Percentiles rank a stretch among this genome's conserved stretches.
Evolutionary conservation across 2,888 invertebrate species (phyloP).

Genomic region (Platycnemis pennipes): DNA sequence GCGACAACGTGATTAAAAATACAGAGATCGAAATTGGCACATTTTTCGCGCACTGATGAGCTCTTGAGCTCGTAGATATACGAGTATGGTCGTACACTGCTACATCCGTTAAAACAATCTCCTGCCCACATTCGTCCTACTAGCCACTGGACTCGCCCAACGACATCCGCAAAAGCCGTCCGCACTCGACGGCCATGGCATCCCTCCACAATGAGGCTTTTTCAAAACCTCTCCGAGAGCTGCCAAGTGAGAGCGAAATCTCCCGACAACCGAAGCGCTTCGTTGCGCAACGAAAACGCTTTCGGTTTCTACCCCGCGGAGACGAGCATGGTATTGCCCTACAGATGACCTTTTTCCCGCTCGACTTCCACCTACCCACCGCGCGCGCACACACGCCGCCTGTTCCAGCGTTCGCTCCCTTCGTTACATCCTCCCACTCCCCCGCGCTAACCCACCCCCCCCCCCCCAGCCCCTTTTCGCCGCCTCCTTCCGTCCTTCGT

Average conservation of each 20-base stretch:
- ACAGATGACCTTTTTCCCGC: neutral
- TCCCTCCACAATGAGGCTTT: neutral
- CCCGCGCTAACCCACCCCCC: neutral
- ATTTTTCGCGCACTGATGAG: too few relatives aligned
- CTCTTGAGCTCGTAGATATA: too few relatives aligned
- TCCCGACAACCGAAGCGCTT: neutral
- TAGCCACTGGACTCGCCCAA: neutral
- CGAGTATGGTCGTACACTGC: too few relatives aligned
- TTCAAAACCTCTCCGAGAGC: neutral
- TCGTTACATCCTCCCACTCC: neutral
- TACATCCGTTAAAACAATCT: too few relatives aligned
- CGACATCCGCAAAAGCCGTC: neutral
- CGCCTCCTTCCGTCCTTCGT: neutral
- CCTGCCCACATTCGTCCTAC: too few relatives aligned
- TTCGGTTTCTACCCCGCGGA: neutral
- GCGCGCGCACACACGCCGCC: neutral
- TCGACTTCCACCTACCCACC: neutral
- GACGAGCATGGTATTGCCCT: neutral
- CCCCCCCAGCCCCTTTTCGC: too few relatives aligned
- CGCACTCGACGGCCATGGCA: neutral
- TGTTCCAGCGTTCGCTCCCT: neutral
- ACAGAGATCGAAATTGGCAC: too few relatives aligned
- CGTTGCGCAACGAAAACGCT: neutral
- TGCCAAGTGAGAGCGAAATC: constrained; percentile 14
- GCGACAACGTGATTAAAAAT: too few relatives aligned